Evolutionary conservation across 1,140 invertebrate genomes (phyloP).

Genomic region (Dysdera silvatica): DNA sequence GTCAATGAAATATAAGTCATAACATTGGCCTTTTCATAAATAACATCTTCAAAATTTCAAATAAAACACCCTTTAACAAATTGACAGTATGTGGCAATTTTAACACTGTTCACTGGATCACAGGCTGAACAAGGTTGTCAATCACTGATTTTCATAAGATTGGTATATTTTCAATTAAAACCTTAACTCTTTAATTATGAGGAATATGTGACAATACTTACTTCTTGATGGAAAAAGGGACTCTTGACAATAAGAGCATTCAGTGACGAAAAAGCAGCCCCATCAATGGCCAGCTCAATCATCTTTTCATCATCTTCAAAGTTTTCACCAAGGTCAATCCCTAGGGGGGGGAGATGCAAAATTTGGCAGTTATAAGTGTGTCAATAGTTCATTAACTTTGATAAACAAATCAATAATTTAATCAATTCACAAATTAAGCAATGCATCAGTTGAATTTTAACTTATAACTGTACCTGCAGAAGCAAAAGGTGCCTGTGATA

Average conservation of each 20-base stretch:
- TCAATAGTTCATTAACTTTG: not conserved
- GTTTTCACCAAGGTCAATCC: constrained; percentile 46
- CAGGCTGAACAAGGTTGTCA: too few species aligned
- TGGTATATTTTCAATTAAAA: too few species aligned
- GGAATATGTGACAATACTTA: constrained; percentile 39
- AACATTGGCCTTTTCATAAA: too few species aligned
- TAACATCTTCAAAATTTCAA: too few species aligned
- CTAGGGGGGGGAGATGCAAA: too few species aligned
- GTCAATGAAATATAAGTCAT: too few species aligned
- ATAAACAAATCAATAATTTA: not conserved
- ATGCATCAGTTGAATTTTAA: not conserved
- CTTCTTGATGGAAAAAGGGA: constrained; percentile 60
- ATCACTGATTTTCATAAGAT: too few species aligned
- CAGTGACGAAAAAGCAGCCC: constrained; percentile 70
- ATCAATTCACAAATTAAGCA: not conserved
- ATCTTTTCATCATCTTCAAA: constrained; percentile 66
- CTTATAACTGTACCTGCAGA: constrained; percentile 34
- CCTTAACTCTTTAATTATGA: too few species aligned
- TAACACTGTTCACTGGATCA: too few species aligned
- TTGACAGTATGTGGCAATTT: too few species aligned
- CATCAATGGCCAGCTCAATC: constrained; percentile 66
- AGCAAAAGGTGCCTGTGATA: constrained; percentile 48
- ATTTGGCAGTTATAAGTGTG: too few species aligned
- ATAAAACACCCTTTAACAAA: too few species aligned
- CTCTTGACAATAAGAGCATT: constrained; percentile 63